Evolutionary conservation across 2,797 vertebrate species (phyloP), one percentile per base, ranked within the genome.

Genomic region (Sternotherus odoratus): DNA sequence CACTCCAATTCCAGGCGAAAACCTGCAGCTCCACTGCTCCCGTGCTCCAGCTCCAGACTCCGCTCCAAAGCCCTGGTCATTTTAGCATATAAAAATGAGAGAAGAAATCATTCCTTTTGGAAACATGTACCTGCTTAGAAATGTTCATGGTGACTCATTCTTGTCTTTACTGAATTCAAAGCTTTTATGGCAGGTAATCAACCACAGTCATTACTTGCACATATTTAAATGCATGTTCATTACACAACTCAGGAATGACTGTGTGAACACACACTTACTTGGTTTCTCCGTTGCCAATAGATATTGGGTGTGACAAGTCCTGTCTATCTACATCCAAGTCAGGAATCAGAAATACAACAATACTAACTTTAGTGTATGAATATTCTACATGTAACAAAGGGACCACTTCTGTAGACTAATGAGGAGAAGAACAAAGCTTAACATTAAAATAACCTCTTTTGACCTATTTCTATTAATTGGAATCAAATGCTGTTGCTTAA

Each of bases 71-170:
- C 43, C 43, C 8, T 43, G 43, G 43, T 43, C 43, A 43, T 92
- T 87, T 86, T 3, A 50, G 78, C 88, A 12, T 6, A 90, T 92
- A 81, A 89, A 92, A 48, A 80, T 77, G 83, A 75, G 15, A 93
- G 19, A 2, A 87, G 75, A 91, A 94, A 87, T 0, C 0, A 6
- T 57, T 19, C 1, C 30, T 51, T 77, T 39, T 85, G 19, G 89
- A 96, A 91, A 84, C 21, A 4, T 84, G 19, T n/a, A 39, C 19
- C 23, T 16, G 15, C 19, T 33, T 48, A 43, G 56, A 77, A 84
- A 60, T 24, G 0, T 1, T 54, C 91, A 85, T 28, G 8, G 5
- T 26, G 36, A 2, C 54, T 88, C 72, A 16, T 72, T 87, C 56
- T 2, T 77, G 24, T 87, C 19, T 0, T 0, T 83, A 28, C 39